Conservation (phyloP, 2,797 vertebrate species). For the Petrocephalus sullivani region DNA sequence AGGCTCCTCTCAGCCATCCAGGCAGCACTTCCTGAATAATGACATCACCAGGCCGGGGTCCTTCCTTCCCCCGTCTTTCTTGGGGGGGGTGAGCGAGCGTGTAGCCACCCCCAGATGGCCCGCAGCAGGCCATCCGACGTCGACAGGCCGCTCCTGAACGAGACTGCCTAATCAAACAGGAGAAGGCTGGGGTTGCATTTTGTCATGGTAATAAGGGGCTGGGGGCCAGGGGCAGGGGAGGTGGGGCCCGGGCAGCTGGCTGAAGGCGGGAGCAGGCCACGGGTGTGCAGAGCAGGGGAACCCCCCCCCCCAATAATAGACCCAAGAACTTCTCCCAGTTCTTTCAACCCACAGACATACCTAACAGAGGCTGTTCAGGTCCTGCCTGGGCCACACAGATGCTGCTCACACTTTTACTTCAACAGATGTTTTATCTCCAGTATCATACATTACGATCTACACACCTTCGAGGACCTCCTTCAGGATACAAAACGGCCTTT, state of each 20-base stretch:
- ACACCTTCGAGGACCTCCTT: neutral
- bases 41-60: neutral
- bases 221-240: neutral
- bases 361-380: constrained; percentile 3
- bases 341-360: neutral
- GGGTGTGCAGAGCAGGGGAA: neutral
- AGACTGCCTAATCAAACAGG: constrained; percentile 25
- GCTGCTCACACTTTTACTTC: neutral
- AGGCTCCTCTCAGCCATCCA: neutral
- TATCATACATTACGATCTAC: neutral
- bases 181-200: constrained; percentile 30
- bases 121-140: neutral
- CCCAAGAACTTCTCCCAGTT: neutral
- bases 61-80: neutral
- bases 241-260: constrained; percentile 40
- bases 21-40: neutral
- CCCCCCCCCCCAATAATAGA: neutral
- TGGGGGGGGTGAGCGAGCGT: neutral
- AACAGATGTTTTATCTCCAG: neutral
- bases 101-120: constrained; percentile 24
- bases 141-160: constrained; percentile 35
- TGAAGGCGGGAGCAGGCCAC: neutral
- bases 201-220: constrained; percentile 46
- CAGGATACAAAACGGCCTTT: neutral
- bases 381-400: neutral